These are phyloP conservation scores for Choloepus didactylus DNA, from an alignment of 2,797 vertebrate genomes.

Conservation along the genomic window DNA sequence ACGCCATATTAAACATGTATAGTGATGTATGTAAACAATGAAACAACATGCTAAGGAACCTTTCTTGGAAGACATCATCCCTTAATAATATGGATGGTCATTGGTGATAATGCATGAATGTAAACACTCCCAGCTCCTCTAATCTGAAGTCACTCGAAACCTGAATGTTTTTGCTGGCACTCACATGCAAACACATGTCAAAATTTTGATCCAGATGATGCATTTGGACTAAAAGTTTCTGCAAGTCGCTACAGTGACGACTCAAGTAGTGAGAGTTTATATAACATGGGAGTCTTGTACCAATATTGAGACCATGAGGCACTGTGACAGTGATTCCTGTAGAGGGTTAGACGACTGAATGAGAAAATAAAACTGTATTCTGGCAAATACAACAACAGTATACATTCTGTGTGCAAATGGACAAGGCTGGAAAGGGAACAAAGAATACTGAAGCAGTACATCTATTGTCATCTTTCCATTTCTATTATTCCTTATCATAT, in stretches of 20 bases:
- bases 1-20: neutral
- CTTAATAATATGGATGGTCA: neutral
- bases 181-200: neutral
- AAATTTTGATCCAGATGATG: neutral
- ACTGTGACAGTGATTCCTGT: neutral
- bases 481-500: neutral
- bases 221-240: constrained; percentile 42
- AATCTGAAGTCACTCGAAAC: neutral
- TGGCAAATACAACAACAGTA: neutral
- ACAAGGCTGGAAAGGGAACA: neutral
- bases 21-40: constrained; percentile 6
- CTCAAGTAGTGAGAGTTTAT: neutral
- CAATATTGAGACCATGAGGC: neutral
- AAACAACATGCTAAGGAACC: neutral
- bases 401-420: neutral
- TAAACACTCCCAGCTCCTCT: neutral
- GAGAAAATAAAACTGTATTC: neutral
- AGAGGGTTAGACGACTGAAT: neutral
- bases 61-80: constrained; percentile 4
- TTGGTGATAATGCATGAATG: neutral
- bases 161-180: neutral
- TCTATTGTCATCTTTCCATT: neutral
- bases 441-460: neutral
- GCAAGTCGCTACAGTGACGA: neutral
- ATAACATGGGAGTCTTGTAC: neutral